These are phyloP conservation scores for Drosophila biarmipes DNA, from an alignment of 1,140 invertebrate species.

Conservation along the genomic window DNA sequence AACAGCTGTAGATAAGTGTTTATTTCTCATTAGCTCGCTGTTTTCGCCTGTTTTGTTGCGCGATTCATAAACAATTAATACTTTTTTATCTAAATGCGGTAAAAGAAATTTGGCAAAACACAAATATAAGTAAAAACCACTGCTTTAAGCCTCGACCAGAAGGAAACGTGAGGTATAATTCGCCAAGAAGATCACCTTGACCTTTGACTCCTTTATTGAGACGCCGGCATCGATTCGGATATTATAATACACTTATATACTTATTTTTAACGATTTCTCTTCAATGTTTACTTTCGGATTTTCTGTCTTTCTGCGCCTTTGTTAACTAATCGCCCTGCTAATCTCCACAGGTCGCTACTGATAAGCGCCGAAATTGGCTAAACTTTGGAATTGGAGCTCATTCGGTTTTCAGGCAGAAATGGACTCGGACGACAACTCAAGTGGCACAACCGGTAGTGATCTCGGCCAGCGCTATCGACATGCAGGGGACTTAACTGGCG, in stretches of 20 bases:
- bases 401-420: slow-evolving; percentile 42
- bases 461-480: slow-evolving; percentile 71
- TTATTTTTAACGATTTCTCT: slow-evolving; percentile 11
- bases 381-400: slow-evolving; percentile 69
- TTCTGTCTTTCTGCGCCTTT: slow-evolving; percentile 19
- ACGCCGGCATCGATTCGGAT: slow-evolving; percentile 28
- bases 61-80: slow-evolving; percentile 21
- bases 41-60: slow-evolving; percentile 4
- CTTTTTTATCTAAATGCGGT: neutral
- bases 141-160: neutral
- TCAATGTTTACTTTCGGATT: slow-evolving; percentile 44
- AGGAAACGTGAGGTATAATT: slow-evolving; percentile 45
- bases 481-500: slow-evolving; percentile 78
- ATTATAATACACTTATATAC: neutral
- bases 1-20: slow-evolving; percentile 49
- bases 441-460: slow-evolving; percentile 43
- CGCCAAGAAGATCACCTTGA: slow-evolving; percentile 57
- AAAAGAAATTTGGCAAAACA: too few species aligned
- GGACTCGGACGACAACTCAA: slow-evolving; percentile 58
- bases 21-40: slow-evolving; percentile 19
- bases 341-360: slow-evolving; percentile 41
- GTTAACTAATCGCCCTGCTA: slow-evolving; percentile 59
- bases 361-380: slow-evolving; percentile 52
- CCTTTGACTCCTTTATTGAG: slow-evolving; percentile 44
- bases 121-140: slow-evolving; percentile 1